phyloP scores from a whole-genome alignment of 1,140 invertebrate species.

The Bombus affinis region DNA sequence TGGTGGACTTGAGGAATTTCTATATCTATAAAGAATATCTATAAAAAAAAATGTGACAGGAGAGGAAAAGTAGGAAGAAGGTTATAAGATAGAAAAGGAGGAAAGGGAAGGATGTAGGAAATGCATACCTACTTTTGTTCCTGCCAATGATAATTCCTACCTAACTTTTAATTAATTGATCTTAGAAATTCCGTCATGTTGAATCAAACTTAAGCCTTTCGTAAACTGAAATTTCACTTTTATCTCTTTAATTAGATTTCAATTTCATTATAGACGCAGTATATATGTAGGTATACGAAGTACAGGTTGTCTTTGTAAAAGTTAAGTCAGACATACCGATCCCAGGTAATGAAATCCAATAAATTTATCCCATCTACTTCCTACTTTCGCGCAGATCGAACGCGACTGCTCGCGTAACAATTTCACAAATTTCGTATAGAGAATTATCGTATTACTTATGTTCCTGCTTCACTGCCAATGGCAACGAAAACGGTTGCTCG shows the following conservation, averaged over 20 bases:
- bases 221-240: too few relatives aligned
- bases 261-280: too few relatives aligned
- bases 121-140: neutral
- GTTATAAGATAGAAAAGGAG: neutral
- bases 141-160: too few relatives aligned
- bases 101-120: neutral
- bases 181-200: too few relatives aligned
- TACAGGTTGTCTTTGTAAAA: neutral
- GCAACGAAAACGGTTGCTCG: conserved; percentile 39
- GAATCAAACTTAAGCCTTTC: too few relatives aligned
- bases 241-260: too few relatives aligned
- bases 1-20: neutral
- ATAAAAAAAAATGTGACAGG: neutral
- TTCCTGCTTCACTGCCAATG: conserved; percentile 37
- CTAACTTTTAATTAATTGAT: too few relatives aligned
- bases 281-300: neutral
- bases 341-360: neutral
- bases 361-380: neutral
- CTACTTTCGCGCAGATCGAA: conserved; percentile 20
- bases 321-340: neutral
- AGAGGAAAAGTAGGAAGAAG: neutral
- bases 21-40: too few relatives aligned
- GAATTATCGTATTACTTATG: too few relatives aligned
- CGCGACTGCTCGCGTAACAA: conserved; percentile 5
- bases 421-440: neutral